These are phyloP conservation scores for Sapajus apella DNA, from an alignment of 2,113 vertebrate genomes.

Conservation along the genomic window DNA sequence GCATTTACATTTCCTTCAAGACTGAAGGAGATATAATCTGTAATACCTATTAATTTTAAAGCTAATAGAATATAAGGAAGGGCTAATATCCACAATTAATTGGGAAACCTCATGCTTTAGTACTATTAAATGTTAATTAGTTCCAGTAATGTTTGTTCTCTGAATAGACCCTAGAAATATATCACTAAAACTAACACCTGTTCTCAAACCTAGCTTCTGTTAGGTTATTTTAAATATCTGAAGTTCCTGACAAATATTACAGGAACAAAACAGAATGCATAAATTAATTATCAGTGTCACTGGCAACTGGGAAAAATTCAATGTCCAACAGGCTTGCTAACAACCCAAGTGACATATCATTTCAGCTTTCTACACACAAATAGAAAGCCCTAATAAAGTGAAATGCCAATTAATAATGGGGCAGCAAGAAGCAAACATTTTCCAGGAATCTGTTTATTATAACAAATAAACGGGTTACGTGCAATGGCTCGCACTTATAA, in stretches of 20 bases:
- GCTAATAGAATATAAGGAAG: not conserved
- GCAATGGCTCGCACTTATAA: too few species aligned
- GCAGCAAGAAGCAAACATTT: not conserved
- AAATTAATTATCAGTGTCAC: not conserved
- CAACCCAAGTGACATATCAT: not conserved
- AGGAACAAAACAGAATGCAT: not conserved
- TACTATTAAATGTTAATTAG: not conserved
- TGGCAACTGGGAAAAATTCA: not conserved
- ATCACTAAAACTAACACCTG: not conserved
- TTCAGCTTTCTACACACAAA: not conserved
- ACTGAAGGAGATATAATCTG: not conserved
- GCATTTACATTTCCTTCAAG: not conserved
- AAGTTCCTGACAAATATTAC: constrained; percentile 2
- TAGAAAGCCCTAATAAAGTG: not conserved
- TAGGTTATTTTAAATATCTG: not conserved
- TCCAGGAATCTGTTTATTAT: not conserved
- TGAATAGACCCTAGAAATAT: not conserved
- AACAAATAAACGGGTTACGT: not conserved
- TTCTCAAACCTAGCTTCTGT: not conserved
- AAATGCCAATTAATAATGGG: not conserved
- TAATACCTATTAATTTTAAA: not conserved
- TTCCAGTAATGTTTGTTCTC: not conserved
- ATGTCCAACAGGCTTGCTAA: not conserved
- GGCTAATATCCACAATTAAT: not conserved
- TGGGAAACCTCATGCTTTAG: not conserved